These are phyloP conservation scores for Berghia stephanieae DNA, from an alignment of 1,140 invertebrate species.

Conservation along the genomic window DNA sequence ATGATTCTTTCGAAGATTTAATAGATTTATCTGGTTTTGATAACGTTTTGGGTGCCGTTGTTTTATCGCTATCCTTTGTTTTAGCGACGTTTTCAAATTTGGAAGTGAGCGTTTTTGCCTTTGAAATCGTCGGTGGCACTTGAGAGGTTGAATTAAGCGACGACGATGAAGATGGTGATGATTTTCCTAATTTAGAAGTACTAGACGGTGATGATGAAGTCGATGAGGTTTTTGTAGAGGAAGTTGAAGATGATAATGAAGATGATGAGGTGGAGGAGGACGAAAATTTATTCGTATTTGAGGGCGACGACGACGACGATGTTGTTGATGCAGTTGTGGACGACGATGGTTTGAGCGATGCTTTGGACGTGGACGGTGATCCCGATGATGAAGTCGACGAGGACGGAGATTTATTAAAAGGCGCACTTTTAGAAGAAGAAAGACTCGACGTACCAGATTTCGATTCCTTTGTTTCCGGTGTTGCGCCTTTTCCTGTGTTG, in stretches of 20 bases:
- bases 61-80: background rate
- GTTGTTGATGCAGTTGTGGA: background rate
- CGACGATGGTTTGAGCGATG: background rate
- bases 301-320: background rate
- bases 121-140: background rate
- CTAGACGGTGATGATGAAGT: constrained; percentile 14
- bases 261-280: constrained; percentile 13
- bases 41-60: too few relatives aligned
- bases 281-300: background rate
- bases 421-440: background rate
- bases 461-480: background rate
- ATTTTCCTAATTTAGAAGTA: background rate
- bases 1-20: constrained; percentile 21
- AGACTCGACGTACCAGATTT: too few relatives aligned
- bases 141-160: background rate
- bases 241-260: background rate
- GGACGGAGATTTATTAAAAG: background rate
- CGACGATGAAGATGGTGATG: constrained; percentile 20
- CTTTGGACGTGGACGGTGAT: constrained; percentile 1
- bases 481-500: background rate
- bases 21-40: too few relatives aligned
- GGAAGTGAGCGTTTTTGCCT: constrained; percentile 23
- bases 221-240: constrained; percentile 13
- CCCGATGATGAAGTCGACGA: background rate
- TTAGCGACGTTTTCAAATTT: constrained; percentile 19